Percentiles rank a stretch among this genome's conserved stretches.
Evolutionary conservation across 2,888 invertebrate species (phyloP).

Genomic region (Conops quadrifasciatus): DNA sequence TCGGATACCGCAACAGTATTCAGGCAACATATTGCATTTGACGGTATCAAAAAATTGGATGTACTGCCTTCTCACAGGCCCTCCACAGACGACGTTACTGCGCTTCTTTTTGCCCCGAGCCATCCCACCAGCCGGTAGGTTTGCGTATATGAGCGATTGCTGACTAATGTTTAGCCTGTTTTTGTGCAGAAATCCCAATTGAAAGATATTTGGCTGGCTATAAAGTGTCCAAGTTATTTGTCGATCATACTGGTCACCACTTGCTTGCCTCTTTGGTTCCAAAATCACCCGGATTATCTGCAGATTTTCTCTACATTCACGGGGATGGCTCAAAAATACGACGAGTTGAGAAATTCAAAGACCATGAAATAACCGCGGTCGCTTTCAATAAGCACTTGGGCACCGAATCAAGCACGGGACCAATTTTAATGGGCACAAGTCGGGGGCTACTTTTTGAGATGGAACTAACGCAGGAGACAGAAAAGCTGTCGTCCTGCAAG

Average conservation of each 20-base stretch:
- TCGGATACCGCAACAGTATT: constrained; percentile 72
- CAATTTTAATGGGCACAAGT: constrained; percentile 88
- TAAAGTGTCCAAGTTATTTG: constrained; percentile 59
- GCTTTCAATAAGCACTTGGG: constrained; percentile 85
- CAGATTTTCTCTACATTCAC: constrained; percentile 84
- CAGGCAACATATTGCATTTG: constrained; percentile 76
- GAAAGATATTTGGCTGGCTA: constrained; percentile 62
- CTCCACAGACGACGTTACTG: constrained; percentile 70
- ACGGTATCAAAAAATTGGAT: constrained; percentile 84
- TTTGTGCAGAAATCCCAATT: constrained; percentile 54
- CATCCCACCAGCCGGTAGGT: constrained; percentile 78
- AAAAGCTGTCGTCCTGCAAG: constrained; percentile 85
- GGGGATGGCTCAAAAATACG: constrained; percentile 79
- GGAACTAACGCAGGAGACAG: constrained; percentile 82
- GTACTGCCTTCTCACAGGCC: constrained; percentile 84
- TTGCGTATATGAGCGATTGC: not conserved
- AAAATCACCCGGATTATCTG: constrained; percentile 65
- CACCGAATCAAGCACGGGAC: constrained; percentile 77
- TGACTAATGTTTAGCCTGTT: not conserved
- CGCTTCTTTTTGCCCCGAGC: constrained; percentile 83
- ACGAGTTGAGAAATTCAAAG: constrained; percentile 66
- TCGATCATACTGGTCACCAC: constrained; percentile 90
- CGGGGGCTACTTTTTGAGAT: constrained; percentile 91
- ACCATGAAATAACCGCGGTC: constrained; percentile 87
- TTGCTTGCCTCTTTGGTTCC: constrained; percentile 76